Percentiles rank a stretch among this genome's conserved stretches.
Evolutionary conservation across 2,888 invertebrate species (phyloP).

Genomic region (Nudaria mundana): DNA sequence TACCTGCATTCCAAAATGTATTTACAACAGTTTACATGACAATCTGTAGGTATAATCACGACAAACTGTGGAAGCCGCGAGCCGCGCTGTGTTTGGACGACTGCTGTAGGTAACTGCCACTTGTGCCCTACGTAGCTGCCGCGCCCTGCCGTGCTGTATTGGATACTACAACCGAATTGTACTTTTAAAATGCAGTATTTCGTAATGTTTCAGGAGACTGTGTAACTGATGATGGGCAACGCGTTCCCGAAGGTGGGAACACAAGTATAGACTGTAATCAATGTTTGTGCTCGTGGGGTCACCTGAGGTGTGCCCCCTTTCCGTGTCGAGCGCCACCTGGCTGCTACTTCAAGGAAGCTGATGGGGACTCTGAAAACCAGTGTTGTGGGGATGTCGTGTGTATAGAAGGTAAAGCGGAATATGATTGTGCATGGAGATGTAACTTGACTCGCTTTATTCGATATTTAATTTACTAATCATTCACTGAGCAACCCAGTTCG

Average conservation of each 20-base stretch:
- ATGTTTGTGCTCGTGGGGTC: conserved; percentile 61
- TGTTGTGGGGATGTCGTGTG: conserved; percentile 67
- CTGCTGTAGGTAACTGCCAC: no score
- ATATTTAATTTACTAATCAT: not conserved
- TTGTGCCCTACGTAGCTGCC: no score
- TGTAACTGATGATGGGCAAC: conserved; percentile 52
- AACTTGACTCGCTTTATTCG: not conserved
- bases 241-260: conserved; percentile 50
- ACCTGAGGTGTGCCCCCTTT: conserved; percentile 53
- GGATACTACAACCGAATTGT: no score
- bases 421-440: not conserved
- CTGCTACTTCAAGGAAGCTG: conserved; percentile 19
- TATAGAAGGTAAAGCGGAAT: conserved; percentile 39
- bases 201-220: conserved; percentile 49
- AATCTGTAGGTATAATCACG: no score
- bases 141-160: no score
- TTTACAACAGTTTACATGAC: no score
- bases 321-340: conserved; percentile 46
- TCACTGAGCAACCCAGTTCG: no score
- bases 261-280: conserved; percentile 51
- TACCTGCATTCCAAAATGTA: no score
- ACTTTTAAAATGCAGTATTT: no score
- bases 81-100: no score
- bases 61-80: no score
- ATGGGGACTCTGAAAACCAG: conserved; percentile 29